A percentile compares a stretch with the other conserved stretches of the same genome.
These are phyloP conservation scores for Amblyjoppa fuscipennis DNA, from an alignment of 2,888 invertebrate genomes.

Conservation along the genomic window DNA sequence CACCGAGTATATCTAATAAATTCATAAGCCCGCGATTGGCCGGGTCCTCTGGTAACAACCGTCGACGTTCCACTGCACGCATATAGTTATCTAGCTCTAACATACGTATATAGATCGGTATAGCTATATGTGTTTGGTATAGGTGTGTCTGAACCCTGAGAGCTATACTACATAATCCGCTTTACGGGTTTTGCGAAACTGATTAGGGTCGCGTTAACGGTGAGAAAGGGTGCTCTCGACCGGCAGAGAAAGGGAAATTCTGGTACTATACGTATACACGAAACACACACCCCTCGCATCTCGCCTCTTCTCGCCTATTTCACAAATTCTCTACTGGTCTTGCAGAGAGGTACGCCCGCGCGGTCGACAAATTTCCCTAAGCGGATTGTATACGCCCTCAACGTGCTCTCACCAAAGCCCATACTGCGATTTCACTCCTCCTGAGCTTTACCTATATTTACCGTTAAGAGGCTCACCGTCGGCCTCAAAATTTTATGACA, in stretches of 20 bases:
- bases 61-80: conserved; percentile 44
- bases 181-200: conserved; percentile 71
- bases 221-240: conserved; percentile 62
- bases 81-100: neutral
- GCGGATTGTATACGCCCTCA: conserved; percentile 67
- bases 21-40: conserved; percentile 69
- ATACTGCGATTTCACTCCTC: conserved; percentile 57
- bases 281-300: conserved; percentile 10
- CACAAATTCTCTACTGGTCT: conserved; percentile 44
- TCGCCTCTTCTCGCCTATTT: conserved; percentile 56
- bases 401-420: conserved; percentile 60
- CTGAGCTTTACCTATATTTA: conserved; percentile 61
- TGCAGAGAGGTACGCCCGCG: conserved; percentile 39
- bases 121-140: conserved; percentile 31
- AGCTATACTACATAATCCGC: conserved; percentile 68
- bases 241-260: conserved; percentile 55
- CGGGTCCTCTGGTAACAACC: conserved; percentile 57
- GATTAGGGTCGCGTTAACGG: conserved; percentile 71
- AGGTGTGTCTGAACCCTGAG: conserved; percentile 56
- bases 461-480: conserved; percentile 52
- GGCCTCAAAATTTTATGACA: neutral
- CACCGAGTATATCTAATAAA: conserved; percentile 68
- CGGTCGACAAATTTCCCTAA: conserved; percentile 69
- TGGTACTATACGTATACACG: conserved; percentile 3
- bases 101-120: conserved; percentile 5